Conservation (phyloP, 2,797 vertebrate species). For the Galagoides demidoff region DNA sequence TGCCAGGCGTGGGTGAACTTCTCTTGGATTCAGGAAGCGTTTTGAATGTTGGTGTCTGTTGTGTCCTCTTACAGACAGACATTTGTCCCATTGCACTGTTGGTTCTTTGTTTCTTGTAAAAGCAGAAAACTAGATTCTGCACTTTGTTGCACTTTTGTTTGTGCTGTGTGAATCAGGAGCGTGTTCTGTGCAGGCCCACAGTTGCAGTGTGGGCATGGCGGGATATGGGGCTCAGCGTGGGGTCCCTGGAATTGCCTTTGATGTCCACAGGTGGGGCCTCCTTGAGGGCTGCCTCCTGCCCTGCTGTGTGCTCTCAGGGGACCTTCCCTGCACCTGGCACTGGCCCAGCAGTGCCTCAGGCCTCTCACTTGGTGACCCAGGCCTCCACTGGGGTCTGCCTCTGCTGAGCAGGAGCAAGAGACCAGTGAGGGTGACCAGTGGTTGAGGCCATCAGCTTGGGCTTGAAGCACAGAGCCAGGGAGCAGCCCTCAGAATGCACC, state of each 20-base stretch:
- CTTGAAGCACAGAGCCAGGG: neutral
- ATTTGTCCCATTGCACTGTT: neutral
- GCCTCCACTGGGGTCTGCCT: neutral
- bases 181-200: neutral
- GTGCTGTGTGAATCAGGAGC: neutral
- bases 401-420: neutral
- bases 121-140: too few relatives aligned
- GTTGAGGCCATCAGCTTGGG: rapidly evolving
- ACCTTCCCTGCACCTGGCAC: rapidly evolving
- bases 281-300: neutral
- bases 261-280: neutral
- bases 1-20: neutral
- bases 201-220: too few relatives aligned
- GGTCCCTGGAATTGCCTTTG: too few relatives aligned
- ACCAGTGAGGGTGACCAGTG: rapidly evolving
- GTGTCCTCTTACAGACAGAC: neutral
- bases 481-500: neutral
- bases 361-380: neutral
- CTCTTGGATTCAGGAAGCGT: neutral
- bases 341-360: rapidly evolving
- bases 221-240: too few relatives aligned
- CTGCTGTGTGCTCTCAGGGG: rapidly evolving
- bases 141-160: neutral
- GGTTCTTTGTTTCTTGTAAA: neutral
- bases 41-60: neutral